Percentiles rank a stretch among this genome's conserved stretches.
Conservation (phyloP, 2,113 vertebrate genomes). For the Syngnathus floridae region DNA sequence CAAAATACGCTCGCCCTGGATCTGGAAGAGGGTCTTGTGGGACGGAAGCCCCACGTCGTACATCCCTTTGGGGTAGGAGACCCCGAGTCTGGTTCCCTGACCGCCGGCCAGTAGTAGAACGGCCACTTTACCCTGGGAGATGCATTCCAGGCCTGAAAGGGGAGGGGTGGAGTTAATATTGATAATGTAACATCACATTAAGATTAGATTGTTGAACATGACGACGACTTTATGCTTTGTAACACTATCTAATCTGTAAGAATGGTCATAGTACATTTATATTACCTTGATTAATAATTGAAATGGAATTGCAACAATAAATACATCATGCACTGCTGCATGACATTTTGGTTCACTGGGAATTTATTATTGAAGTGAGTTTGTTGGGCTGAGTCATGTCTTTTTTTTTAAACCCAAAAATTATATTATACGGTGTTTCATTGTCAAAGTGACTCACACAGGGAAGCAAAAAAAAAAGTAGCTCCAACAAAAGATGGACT, state of each 20-base stretch:
- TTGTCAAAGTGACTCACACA: not conserved
- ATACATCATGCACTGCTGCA: too few species aligned
- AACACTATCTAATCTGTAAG: constrained; percentile 22
- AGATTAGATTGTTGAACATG: not conserved
- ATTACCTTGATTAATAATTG: constrained; percentile 2
- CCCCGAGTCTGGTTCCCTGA: constrained; percentile 89
- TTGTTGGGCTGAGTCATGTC: not conserved
- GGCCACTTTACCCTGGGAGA: constrained; percentile 83
- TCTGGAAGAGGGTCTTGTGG: constrained; percentile 95
- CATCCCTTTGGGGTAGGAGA: constrained; percentile 94
- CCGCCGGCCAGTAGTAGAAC: constrained; percentile 88
- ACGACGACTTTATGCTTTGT: not conserved
- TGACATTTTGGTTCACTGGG: too few species aligned
- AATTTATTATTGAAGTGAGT: too few species aligned
- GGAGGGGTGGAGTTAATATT: not conserved
- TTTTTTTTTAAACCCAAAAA: too few species aligned
- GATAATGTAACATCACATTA: not conserved
- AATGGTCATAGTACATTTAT: not conserved
- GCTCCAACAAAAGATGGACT: not conserved
- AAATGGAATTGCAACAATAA: not conserved
- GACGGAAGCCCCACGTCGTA: constrained; percentile 91
- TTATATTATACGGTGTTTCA: too few species aligned
- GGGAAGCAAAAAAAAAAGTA: not conserved
- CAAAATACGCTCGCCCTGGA: constrained; percentile 89
- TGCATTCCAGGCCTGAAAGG: constrained; percentile 74